Evolutionary conservation across 2,797 vertebrate species (phyloP), one percentile per base, ranked within the genome.

Genomic region (Sebastiscus tertius): DNA sequence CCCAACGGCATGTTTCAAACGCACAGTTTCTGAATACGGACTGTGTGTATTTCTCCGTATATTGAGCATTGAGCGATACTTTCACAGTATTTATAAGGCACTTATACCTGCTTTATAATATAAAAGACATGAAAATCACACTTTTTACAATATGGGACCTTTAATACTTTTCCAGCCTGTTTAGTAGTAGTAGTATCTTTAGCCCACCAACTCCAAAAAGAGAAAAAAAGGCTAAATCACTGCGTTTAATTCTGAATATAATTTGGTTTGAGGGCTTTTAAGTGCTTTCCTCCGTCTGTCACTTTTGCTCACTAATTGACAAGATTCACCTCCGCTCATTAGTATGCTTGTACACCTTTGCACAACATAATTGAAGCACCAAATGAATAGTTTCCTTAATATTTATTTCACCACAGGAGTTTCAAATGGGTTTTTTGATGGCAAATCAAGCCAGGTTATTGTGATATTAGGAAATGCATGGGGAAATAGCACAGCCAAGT

Each of bases 251-350:
- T 82, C 52, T 10, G 49, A 34, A 46, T n/a, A 1, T 63, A 58
- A 81, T 75, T 62, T 68, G 58, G n/a, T 31, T 76, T 42, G 49
- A 75, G 24, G 22, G n/a, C 20, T 74, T 79, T 54, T 58, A 27
- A 65, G 33, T 60, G 64, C 16, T 77, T 77, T 36, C 7, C 46
- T 52, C n/a, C 39, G 16, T 69, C 31, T 70, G 18, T 66, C 12
- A 42, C 49, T 62, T 62, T 24, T 56, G 42, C 61, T 62, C n/a
- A 68, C 31, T 75, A 82, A 81, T 68, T 82, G 26, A 10, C 9
- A 42, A 75, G 61, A 79, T 59, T 56, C 75, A 33, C 67, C 66
- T 59, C 24, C 0, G 1, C 75, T 82, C 58, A 64, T 79, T 62
- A 24, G 72, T 76, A 72, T 79, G 56, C 39, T 5, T 14, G 34